phyloP scores from a whole-genome alignment of 1,140 invertebrate genomes.

The Macrostomum lignano region DNA sequence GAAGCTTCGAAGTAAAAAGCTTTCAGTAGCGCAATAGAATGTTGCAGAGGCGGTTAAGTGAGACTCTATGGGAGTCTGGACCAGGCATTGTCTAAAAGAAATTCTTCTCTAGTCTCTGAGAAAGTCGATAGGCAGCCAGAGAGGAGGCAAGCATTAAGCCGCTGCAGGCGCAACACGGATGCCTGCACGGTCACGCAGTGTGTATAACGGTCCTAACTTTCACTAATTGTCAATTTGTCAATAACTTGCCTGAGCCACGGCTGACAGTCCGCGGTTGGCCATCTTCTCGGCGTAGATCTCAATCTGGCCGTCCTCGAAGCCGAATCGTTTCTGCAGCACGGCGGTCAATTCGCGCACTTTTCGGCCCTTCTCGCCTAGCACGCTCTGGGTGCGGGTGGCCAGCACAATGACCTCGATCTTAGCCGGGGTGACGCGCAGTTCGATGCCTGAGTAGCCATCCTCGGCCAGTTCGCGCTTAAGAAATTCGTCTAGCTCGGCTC shows the following conservation, averaged over 20 bases:
- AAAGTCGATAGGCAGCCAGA: too few species aligned
- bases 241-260: constrained; percentile 97
- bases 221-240: too few species aligned
- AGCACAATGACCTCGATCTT: constrained; percentile 61
- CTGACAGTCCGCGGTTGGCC: constrained; percentile 78
- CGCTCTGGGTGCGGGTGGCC: constrained; percentile 79
- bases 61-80: too few species aligned
- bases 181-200: too few species aligned
- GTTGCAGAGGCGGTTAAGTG: too few species aligned
- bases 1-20: too few species aligned
- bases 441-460: constrained; percentile 96
- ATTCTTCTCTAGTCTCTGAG: too few species aligned
- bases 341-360: constrained; percentile 80
- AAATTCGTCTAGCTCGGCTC: constrained; percentile 95
- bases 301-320: constrained; percentile 63
- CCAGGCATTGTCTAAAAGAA: too few species aligned
- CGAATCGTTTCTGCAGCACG: constrained; percentile 88
- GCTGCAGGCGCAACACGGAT: too few species aligned
- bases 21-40: too few species aligned
- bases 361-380: constrained; percentile 58
- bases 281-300: constrained; percentile 96
- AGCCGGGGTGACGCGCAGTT: constrained; percentile 50
- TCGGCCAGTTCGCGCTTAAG: constrained; percentile 87
- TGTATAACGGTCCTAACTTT: too few species aligned
- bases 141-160: too few species aligned